Percentiles rank a stretch among this genome's conserved stretches.
Evolutionary conservation across 2,113 vertebrate genomes (phyloP).

Genomic region (Neodontobutis hainanensis): DNA sequence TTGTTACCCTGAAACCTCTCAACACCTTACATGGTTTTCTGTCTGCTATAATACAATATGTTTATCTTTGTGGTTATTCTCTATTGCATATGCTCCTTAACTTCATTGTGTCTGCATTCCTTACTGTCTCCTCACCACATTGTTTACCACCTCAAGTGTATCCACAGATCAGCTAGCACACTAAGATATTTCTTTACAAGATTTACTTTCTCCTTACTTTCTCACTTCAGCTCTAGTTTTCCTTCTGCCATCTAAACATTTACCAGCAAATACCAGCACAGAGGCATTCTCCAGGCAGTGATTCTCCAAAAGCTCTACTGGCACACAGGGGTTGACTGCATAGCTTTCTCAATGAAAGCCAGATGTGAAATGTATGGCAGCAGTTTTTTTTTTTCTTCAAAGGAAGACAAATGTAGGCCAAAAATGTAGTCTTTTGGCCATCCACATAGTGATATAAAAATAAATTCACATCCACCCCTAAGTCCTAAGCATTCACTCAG

Average conservation of each 20-base stretch:
- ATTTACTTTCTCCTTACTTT: conserved; percentile 41
- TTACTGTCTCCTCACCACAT: conserved; percentile 27
- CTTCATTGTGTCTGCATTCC: conserved; percentile 28
- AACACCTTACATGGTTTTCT: conserved; percentile 18
- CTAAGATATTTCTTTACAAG: conserved; percentile 23
- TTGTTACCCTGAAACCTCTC: conserved; percentile 29
- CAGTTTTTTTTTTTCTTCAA: conserved; percentile 64
- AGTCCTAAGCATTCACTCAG: conserved; percentile 49
- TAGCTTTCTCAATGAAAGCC: conserved; percentile 81
- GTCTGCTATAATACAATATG: conserved; percentile 3
- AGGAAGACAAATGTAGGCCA: conserved; percentile 73
- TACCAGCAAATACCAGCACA: conserved; percentile 65
- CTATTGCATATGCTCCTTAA: conserved; percentile 25
- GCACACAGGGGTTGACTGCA: conserved; percentile 78
- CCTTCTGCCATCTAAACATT: conserved; percentile 57
- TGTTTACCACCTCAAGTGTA: conserved; percentile 29
- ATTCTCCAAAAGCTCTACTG: conserved; percentile 75
- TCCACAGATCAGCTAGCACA: conserved; percentile 29
- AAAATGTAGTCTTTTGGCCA: conserved; percentile 64
- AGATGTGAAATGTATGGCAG: conserved; percentile 84
- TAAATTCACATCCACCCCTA: conserved; percentile 60
- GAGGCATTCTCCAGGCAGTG: conserved; percentile 66
- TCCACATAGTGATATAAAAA: conserved; percentile 64
- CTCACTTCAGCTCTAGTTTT: conserved; percentile 48
- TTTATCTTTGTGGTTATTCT: neutral